Evolutionary conservation across 2,797 vertebrate species (phyloP), one percentile per base, ranked within the genome.

Genomic region (Tamandua tetradactyla): DNA sequence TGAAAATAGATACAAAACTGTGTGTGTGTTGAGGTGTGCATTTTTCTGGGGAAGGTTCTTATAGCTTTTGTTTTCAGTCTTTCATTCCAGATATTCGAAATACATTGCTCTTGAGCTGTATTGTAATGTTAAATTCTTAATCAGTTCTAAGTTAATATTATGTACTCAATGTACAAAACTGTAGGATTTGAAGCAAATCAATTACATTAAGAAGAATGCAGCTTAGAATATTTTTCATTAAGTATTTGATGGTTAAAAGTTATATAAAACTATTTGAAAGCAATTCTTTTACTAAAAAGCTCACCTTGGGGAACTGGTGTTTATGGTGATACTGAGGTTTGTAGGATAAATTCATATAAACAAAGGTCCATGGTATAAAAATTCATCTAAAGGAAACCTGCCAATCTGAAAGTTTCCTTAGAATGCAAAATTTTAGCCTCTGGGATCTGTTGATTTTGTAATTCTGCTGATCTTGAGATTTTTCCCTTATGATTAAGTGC

Each of bases 301-400:
- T 84, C 22, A 84, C 57, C 3, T 86, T 66, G 49, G 78, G 68
- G 37, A 89, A 49, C 55, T 89, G 40, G 13, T 91, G 8, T 92
- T 94, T 88, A 83, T 91, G 52, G 72, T 78, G 87, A 69, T 87
- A 40, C 47, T 87, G 62, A 91, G 93, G 57, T 14, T 90, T 94
- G 23, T 55, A 87, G n/a, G 52, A 59, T 84, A 92, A 85, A 81
- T 92, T 78, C 49, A 74, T 79, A 32, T 52, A 32, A 87, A 74
- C 2, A 49, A 20, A 76, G 44, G 27, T 85, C 49, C 94, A 88
- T 82, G n/a, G 55, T 93, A n/a, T n/a, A 81, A 75, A 79, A 86
- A 90, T 82, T 92, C 22, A 55, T 82, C 30, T 87, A 25, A 78
- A 83, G 49, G 49, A 95, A 47, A 92, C 22, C 47, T 83, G 47